phyloP scores from a whole-genome alignment of 2,797 vertebrate genomes.

The Leptodactylus fallax region DNA sequence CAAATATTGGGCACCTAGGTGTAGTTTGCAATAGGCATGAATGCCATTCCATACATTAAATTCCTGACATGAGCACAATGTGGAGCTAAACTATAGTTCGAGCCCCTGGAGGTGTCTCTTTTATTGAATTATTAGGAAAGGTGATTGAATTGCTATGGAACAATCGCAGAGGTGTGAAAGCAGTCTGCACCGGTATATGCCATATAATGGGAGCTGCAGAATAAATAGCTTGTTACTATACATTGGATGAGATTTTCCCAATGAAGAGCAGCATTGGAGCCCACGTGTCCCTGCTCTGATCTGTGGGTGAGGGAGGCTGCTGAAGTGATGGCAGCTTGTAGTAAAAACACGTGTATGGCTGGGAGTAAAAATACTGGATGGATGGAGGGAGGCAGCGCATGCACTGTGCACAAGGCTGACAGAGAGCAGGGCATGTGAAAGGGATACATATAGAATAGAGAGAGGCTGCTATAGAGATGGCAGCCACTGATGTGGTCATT shows the following conservation, averaged over 20 bases:
- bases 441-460: background rate
- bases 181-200: background rate
- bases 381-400: slow-evolving; percentile 26
- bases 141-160: background rate
- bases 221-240: slow-evolving; percentile 9
- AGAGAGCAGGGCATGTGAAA: no score
- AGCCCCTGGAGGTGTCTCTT: background rate
- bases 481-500: background rate
- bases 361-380: slow-evolving; percentile 34
- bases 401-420: no score
- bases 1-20: background rate
- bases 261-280: slow-evolving; percentile 33
- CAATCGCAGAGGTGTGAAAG: background rate
- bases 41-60: background rate
- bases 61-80: background rate
- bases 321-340: slow-evolving; percentile 50
- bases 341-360: slow-evolving; percentile 59
- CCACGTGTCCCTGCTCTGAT: slow-evolving; percentile 59
- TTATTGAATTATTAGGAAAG: background rate
- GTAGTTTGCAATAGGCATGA: background rate
- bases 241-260: slow-evolving; percentile 14
- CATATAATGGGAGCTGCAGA: background rate
- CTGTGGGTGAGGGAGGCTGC: slow-evolving; percentile 52
- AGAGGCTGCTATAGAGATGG: no score
- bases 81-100: background rate